phyloP scores from a whole-genome alignment of 2,797 vertebrate species.

The Pseudochirops corinnae region DNA sequence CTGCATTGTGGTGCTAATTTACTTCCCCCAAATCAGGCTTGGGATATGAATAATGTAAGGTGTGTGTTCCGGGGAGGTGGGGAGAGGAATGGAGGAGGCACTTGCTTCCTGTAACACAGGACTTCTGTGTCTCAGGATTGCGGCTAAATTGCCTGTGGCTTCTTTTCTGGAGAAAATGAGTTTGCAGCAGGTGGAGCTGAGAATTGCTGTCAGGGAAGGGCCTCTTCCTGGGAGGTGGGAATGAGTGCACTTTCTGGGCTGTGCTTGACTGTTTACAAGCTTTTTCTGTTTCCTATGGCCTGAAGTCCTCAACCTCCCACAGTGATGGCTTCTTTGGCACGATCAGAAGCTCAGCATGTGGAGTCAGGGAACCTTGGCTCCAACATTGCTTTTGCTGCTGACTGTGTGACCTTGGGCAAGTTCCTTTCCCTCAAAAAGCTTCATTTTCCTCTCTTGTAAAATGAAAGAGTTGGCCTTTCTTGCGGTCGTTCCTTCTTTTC shows the following conservation, averaged over 20 bases:
- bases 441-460: not conserved
- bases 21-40: constrained; percentile 48
- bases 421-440: not conserved
- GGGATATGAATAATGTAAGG: not conserved
- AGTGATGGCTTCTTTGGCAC: not conserved
- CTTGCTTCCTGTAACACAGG: not conserved
- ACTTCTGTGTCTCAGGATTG: constrained; percentile 20
- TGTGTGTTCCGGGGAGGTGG: constrained; percentile 10
- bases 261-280: constrained; percentile 4
- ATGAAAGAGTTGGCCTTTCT: not conserved
- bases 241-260: constrained; percentile 52
- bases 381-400: not conserved
- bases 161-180: constrained; percentile 64
- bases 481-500: not conserved
- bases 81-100: not conserved
- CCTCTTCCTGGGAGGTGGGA: constrained; percentile 45
- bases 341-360: not conserved
- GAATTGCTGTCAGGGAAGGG: constrained; percentile 57
- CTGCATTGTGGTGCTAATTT: not conserved
- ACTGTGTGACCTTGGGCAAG: not conserved
- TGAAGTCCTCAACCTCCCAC: constrained; percentile 47
- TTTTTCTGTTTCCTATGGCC: constrained; percentile 19
- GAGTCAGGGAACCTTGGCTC: not conserved
- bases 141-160: constrained; percentile 57
- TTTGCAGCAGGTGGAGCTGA: constrained; percentile 60